Evolutionary conservation across 2,113 vertebrate genomes (phyloP).

Genomic region (Scopus umbretta): DNA sequence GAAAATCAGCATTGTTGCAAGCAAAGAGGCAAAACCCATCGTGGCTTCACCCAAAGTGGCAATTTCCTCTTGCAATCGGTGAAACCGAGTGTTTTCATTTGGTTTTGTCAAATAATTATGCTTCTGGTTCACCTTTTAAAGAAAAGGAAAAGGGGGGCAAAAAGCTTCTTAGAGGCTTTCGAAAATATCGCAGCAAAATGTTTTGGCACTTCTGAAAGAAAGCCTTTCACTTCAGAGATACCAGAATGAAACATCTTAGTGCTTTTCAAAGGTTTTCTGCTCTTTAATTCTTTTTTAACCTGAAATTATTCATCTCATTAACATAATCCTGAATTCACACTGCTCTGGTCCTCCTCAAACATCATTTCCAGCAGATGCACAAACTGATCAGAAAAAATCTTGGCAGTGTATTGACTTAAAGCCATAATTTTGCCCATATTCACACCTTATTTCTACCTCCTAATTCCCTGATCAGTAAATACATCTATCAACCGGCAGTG

Average conservation of each 20-base stretch:
- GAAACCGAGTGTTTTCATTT: neutral
- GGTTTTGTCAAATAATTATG: conserved; percentile 18
- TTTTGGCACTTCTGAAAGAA: conserved; percentile 61
- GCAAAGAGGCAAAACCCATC: neutral
- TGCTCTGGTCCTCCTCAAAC: neutral
- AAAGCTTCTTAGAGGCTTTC: neutral
- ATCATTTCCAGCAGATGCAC: neutral
- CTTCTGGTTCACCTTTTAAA: neutral
- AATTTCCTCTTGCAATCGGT: neutral
- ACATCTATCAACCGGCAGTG: rapidly evolving
- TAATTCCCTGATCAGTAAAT: neutral
- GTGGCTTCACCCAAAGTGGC: neutral
- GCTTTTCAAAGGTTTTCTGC: conserved; percentile 32
- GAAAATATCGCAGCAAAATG: neutral
- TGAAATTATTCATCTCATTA: conserved; percentile 46
- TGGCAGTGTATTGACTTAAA: neutral
- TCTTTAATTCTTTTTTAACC: conserved; percentile 44
- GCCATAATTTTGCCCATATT: neutral
- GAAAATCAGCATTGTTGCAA: neutral
- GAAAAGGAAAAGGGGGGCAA: neutral
- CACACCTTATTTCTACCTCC: neutral
- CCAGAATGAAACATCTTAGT: neutral
- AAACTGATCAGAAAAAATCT: neutral
- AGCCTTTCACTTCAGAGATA: conserved; percentile 37
- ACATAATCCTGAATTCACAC: conserved; percentile 42